These are phyloP conservation scores for Acinonyx jubatus DNA, from an alignment of 2,113 vertebrate genomes.

Conservation along the genomic window DNA sequence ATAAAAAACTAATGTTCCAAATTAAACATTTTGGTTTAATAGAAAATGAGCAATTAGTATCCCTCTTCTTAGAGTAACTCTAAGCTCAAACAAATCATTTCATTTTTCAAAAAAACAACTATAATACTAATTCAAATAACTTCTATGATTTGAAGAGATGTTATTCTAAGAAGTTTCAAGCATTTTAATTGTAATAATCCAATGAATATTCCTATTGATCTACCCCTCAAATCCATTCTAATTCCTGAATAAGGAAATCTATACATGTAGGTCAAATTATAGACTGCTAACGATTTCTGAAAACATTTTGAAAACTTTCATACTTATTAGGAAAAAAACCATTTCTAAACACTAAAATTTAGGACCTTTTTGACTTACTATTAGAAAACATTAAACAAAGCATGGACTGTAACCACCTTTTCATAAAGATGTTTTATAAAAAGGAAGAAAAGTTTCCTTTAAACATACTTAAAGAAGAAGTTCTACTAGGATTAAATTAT, in stretches of 20 bases:
- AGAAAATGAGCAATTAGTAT: slow-evolving; percentile 7
- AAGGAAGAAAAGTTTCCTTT: slow-evolving; percentile 14
- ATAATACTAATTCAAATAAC: neutral
- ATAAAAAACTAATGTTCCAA: neutral
- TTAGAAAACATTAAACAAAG: slow-evolving; percentile 2
- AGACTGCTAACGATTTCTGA: slow-evolving; percentile 17
- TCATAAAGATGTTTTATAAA: neutral
- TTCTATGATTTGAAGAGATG: slow-evolving; percentile 5
- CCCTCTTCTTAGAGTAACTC: neutral
- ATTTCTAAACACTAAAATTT: slow-evolving; percentile 32
- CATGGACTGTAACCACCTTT: neutral
- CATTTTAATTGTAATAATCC: slow-evolving; percentile 22
- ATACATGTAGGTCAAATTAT: neutral
- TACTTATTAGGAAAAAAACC: slow-evolving; percentile 5
- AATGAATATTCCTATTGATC: neutral
- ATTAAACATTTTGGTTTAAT: slow-evolving; percentile 21
- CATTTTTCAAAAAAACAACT: slow-evolving; percentile 23
- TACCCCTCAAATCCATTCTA: slow-evolving; percentile 7
- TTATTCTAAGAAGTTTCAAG: slow-evolving; percentile 5
- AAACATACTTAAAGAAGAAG: neutral
- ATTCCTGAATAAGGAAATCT: slow-evolving; percentile 40
- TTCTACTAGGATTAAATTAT: slow-evolving; percentile 53
- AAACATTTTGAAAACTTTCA: slow-evolving; percentile 14
- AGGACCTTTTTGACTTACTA: neutral
- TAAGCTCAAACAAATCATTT: slow-evolving; percentile 27